Evolutionary conservation across 2,888 invertebrate genomes (phyloP).

Genomic region (Pyrrhia umbra): DNA sequence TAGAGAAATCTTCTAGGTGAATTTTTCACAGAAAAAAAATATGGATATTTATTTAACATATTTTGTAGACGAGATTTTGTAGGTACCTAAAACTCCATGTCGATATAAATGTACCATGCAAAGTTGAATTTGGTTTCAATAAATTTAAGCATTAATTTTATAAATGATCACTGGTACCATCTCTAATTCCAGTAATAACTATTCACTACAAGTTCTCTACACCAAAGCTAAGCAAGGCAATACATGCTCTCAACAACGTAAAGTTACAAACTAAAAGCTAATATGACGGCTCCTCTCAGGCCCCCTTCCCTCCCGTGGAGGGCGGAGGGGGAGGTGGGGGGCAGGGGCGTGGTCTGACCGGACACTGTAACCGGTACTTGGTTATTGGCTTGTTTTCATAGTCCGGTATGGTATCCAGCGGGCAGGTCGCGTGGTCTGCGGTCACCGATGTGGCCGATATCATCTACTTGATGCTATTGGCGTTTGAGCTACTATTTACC

Average conservation of each 20-base stretch:
- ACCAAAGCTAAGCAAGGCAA: neutral
- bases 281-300: constrained; percentile 39
- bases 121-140: too few relatives aligned
- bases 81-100: too few relatives aligned
- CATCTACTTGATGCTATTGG: constrained; percentile 3
- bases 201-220: neutral
- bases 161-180: too few relatives aligned
- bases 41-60: too few relatives aligned
- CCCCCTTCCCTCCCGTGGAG: constrained; percentile 26
- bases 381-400: constrained; percentile 64
- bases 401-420: constrained; percentile 1
- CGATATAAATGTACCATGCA: too few relatives aligned
- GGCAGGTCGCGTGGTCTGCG: constrained; percentile 15
- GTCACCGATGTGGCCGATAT: neutral
- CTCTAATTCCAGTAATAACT: too few relatives aligned
- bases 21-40: too few relatives aligned
- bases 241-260: neutral
- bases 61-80: too few relatives aligned
- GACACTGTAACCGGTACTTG: constrained; percentile 67
- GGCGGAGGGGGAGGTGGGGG: constrained; percentile 27
- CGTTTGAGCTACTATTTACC: neutral
- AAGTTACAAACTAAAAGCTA: constrained; percentile 59
- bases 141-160: too few relatives aligned
- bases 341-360: constrained; percentile 59
- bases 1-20: too few relatives aligned